Base-by-base conservation (phyloP, 2,113 vertebrate species). In the Empidonax traillii region DNA sequence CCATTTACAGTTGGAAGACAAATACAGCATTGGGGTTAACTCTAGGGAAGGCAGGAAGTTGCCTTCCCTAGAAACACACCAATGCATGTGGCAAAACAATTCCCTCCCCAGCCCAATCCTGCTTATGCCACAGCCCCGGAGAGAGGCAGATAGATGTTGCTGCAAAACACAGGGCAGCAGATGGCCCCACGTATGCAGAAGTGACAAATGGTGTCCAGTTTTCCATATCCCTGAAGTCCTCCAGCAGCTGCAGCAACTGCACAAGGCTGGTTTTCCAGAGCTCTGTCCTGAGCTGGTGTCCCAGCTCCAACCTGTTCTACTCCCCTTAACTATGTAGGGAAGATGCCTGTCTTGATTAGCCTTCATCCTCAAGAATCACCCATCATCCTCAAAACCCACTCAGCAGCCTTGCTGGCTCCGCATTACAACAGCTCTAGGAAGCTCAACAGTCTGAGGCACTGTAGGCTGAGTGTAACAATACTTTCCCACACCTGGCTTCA, bases 251-350 rank as follows among this genome's bases (percentile, higher is more conserved):
- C 85, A 66, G 31, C 47, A 67, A 58, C 18, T 37, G 51, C 3
- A 16, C 15, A 56, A 68, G 18, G 4, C 22, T n/a, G 4, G 23
- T 33, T 71, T 46, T 78, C 16, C 39, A 35, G 10, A 68, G 27
- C 53, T 82, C 62, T 61, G 18, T 14, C 30, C 69, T 1, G 1
- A 7, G 8, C 35, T 30, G 5, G 23, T 55, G 25, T 14, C 30
- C 71, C 51, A 90, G 10, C 6, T 55, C 56, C 20, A 66, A 14
- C 3, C 25, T 51, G 2, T 33, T 79, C 8, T 59, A 30, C 7
- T 74, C 15, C 44, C 31, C 21, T 68, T 49, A 31, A 31, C 10
- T 7, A 16, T 0, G 0, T 9, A 3, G 14, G 11, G 14, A 74
- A 39, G 28, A 63, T 5, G 4, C 5, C 27, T 85, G 23, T 24